Conservation (phyloP, 2,113 vertebrate genomes). For the Clarias gariepinus region DNA sequence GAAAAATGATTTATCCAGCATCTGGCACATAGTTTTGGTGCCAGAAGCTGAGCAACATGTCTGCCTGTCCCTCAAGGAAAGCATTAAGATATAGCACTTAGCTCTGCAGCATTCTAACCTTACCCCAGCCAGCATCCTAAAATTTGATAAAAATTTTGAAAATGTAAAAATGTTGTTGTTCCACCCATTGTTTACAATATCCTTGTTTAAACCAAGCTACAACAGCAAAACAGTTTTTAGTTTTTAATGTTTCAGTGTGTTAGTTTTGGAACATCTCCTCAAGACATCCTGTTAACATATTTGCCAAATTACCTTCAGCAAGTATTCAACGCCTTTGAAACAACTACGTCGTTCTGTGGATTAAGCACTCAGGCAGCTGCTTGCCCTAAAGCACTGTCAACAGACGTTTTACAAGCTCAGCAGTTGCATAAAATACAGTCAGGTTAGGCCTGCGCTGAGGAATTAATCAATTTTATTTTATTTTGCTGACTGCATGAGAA, state of each 20-base stretch:
- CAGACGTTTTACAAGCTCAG: conserved; percentile 49
- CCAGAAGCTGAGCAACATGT: background rate
- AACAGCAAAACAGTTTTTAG: background rate
- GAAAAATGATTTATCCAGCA: background rate
- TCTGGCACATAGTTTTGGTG: background rate
- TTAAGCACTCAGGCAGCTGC: conserved; percentile 46
- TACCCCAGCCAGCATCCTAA: background rate
- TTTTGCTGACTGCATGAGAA: background rate
- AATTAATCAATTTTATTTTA: background rate
- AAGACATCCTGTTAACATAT: background rate
- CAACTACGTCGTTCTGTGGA: background rate
- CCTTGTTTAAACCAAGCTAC: background rate
- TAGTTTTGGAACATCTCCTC: background rate
- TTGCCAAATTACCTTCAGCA: conserved; percentile 17
- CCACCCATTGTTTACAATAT: background rate
- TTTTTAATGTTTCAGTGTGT: background rate
- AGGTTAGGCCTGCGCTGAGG: conserved; percentile 7
- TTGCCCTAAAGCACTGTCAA: conserved; percentile 38
- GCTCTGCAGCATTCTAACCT: background rate
- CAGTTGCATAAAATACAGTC: conserved; percentile 34
- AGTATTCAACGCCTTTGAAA: background rate
- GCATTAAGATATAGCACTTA: background rate
- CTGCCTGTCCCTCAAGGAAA: background rate
- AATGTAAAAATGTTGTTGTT: background rate
- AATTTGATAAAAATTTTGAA: too few relatives aligned